Evolutionary conservation across 2,113 vertebrate genomes (phyloP).

Genomic region (Perca fluviatilis): DNA sequence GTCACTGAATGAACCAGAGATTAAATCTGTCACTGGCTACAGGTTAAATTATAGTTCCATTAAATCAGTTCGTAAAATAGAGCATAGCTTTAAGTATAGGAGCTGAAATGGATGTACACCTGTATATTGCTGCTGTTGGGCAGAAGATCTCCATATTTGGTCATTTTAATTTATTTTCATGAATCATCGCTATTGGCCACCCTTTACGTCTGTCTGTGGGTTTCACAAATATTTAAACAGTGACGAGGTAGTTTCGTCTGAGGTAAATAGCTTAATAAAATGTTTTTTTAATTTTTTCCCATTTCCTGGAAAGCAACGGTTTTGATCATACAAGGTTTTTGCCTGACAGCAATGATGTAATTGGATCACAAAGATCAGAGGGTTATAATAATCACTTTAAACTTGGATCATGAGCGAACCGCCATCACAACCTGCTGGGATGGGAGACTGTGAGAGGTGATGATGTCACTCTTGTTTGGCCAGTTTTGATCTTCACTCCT

Average conservation of each 20-base stretch:
- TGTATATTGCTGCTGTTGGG: too few relatives aligned
- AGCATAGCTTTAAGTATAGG: not conserved
- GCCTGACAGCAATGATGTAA: not conserved
- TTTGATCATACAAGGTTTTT: too few relatives aligned
- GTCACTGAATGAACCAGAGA: not conserved
- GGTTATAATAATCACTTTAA: conserved; percentile 7
- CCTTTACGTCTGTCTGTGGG: too few relatives aligned
- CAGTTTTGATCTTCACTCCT: conserved; percentile 58
- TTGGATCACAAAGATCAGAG: conserved; percentile 22
- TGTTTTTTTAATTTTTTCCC: too few relatives aligned
- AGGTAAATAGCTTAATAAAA: too few relatives aligned
- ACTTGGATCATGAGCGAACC: conserved; percentile 7
- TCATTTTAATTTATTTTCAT: too few relatives aligned
- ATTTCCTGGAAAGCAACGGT: too few relatives aligned
- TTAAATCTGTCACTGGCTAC: not conserved
- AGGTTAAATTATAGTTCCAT: conserved; percentile 1
- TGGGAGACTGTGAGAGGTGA: conserved; percentile 23
- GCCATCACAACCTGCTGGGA: conserved; percentile 2
- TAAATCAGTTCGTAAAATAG: not conserved
- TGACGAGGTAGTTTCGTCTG: too few relatives aligned
- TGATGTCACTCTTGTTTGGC: conserved; percentile 55
- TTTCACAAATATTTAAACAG: too few relatives aligned
- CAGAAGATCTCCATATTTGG: too few relatives aligned
- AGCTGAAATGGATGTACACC: not conserved
- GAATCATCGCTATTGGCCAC: too few relatives aligned